Evolutionary conservation across 2,113 vertebrate species (phyloP).

Genomic region (human): GRCh38 chr7:139537001-139537500

Average conservation of each 20-base stretch:
- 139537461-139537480: background rate
- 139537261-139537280: background rate
- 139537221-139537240: background rate
- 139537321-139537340: background rate
- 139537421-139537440: background rate
- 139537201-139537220: background rate
- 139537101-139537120: background rate
- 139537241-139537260: background rate
- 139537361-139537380: background rate
- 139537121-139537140: no score
- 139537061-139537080: background rate
- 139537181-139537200: background rate
- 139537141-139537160: background rate
- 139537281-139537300: background rate
- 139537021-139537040: background rate
- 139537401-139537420: background rate
- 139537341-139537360: background rate
- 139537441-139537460: background rate
- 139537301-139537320: background rate
- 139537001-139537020: background rate
- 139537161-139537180: background rate
- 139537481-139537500: background rate
- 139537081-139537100: no score
- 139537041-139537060: background rate
- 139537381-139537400: background rate